These are phyloP conservation scores for Ericerus pela DNA, from an alignment of 1,140 invertebrate species.

Conservation along the genomic window DNA sequence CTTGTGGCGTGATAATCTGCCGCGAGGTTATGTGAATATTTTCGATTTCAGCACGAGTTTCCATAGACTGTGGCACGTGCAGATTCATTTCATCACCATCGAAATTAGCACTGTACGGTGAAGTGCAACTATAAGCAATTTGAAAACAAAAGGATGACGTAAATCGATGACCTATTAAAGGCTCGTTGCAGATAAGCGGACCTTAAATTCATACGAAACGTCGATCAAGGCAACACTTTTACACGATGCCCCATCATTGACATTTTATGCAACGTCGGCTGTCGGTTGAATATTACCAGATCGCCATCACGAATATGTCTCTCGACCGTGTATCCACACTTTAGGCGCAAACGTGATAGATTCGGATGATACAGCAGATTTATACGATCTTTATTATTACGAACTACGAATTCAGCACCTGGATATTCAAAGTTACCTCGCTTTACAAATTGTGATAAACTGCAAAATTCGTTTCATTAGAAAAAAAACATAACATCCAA, in stretches of 20 bases:
- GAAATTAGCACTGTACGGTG: conserved; percentile 99
- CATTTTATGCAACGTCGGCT: conserved; percentile 99
- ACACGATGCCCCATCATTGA: conserved; percentile 99
- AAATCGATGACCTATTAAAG: background rate
- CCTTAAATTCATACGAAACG: conserved; percentile 83
- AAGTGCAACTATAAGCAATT: conserved; percentile 72
- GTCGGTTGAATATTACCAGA: conserved; percentile 97
- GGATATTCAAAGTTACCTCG: conserved; percentile 97
- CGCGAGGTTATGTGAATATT: conserved; percentile 94
- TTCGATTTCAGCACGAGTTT: conserved; percentile 94
- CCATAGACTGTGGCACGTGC: conserved; percentile 97
- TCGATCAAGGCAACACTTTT: conserved; percentile 95
- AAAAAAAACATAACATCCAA: conserved; percentile 10
- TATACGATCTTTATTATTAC: conserved; percentile 96
- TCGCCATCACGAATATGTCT: conserved; percentile 96
- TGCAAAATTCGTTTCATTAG: conserved; percentile 30
- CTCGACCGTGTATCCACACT: conserved; percentile 90
- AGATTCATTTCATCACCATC: conserved; percentile 99
- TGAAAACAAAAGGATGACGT: conserved; percentile 8
- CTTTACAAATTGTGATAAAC: conserved; percentile 90
- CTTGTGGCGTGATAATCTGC: conserved; percentile 96
- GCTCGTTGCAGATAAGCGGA: conserved; percentile 19
- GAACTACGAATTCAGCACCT: conserved; percentile 96
- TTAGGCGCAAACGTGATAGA: conserved; percentile 92
- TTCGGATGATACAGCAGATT: conserved; percentile 97